Conservation (phyloP, 2,113 vertebrate genomes). For the Ageneiosus marmoratus region DNA sequence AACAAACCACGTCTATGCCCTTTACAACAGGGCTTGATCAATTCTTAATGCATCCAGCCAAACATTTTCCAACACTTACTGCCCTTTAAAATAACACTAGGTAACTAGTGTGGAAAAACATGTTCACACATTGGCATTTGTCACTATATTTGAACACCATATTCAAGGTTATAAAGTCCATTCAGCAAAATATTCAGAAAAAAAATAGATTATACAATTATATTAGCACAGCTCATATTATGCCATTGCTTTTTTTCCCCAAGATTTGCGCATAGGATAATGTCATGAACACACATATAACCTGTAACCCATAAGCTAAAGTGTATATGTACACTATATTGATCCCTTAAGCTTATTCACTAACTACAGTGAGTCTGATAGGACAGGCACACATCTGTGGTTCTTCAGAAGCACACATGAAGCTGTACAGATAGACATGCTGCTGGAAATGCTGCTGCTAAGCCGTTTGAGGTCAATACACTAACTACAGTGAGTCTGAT, state of each 20-base stretch:
- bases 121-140: constrained; percentile 29
- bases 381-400: not conserved
- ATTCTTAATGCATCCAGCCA: constrained; percentile 51
- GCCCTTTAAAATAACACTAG: constrained; percentile 51
- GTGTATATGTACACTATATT: not conserved
- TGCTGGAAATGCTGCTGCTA: not conserved
- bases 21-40: constrained; percentile 52
- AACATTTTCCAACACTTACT: constrained; percentile 55
- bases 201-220: not conserved
- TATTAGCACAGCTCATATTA: constrained; percentile 1
- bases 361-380: no score
- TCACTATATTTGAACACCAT: constrained; percentile 23
- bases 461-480: not conserved
- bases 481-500: not conserved
- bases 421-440: not conserved
- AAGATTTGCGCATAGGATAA: not conserved
- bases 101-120: constrained; percentile 27
- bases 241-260: not conserved
- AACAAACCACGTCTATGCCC: constrained; percentile 54
- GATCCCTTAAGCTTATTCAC: not conserved
- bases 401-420: no score
- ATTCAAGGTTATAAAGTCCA: not conserved
- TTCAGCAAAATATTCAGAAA: not conserved
- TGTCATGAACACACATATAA: not conserved
- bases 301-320: not conserved